Conservation (phyloP, 2,113 vertebrate genomes). For the Aptenodytes forsteri region DNA sequence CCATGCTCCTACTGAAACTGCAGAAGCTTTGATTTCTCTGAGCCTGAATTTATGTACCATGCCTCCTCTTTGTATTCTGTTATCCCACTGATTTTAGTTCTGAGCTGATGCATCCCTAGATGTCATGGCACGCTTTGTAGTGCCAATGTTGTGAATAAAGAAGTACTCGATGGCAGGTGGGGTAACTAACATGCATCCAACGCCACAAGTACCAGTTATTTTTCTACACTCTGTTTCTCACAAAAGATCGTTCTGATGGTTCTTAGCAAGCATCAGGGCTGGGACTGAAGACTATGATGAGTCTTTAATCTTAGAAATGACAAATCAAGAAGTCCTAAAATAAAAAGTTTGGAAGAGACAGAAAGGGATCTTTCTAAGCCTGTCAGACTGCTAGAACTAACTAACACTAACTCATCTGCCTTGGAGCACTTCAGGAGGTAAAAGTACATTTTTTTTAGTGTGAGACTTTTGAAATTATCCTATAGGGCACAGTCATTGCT, state of each 20-base stretch:
- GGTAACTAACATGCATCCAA: background rate
- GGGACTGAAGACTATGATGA: background rate
- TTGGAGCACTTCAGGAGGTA: background rate
- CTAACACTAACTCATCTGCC: background rate
- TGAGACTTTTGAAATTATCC: background rate
- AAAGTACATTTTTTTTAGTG: background rate
- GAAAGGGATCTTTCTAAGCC: background rate
- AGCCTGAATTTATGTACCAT: background rate
- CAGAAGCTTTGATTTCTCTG: background rate
- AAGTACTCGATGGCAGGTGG: background rate
- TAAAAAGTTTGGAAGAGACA: background rate
- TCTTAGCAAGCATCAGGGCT: background rate
- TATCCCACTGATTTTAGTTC: background rate
- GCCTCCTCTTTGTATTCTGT: background rate
- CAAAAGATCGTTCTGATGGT: background rate
- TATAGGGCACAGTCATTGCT: background rate
- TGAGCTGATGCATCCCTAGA: background rate
- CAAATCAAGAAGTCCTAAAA: background rate
- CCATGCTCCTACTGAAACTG: background rate
- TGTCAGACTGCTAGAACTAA: background rate
- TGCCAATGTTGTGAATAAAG: background rate
- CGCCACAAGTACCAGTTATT: background rate
- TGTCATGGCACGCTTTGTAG: background rate
- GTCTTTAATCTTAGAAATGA: background rate
- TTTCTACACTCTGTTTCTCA: background rate